These are phyloP conservation scores for Cotesia congregata DNA, from an alignment of 2,888 invertebrate species.

Conservation along the genomic window DNA sequence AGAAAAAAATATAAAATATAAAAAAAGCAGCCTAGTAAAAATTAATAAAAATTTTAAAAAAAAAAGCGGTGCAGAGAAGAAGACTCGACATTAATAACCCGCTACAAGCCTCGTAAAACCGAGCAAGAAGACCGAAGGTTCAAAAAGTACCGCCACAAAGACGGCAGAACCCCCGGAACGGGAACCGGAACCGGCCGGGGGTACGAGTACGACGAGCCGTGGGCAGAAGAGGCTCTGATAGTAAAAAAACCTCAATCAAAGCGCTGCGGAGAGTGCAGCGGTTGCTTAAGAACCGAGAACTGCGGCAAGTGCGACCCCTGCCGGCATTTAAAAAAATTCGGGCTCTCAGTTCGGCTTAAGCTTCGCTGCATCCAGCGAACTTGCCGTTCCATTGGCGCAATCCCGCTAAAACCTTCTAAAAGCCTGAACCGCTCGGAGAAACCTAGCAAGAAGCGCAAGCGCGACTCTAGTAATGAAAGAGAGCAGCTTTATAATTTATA, in stretches of 20 bases:
- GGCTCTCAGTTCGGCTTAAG: slow-evolving; percentile 72
- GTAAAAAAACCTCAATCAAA: slow-evolving; percentile 66
- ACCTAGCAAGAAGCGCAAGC: slow-evolving; percentile 62
- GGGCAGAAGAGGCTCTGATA: slow-evolving; percentile 54
- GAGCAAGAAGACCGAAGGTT: slow-evolving; percentile 64
- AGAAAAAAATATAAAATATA: no score
- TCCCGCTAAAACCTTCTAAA: slow-evolving; percentile 65
- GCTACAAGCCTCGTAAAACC: slow-evolving; percentile 64
- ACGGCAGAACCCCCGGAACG: slow-evolving; percentile 30
- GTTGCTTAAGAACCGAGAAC: slow-evolving; percentile 79
- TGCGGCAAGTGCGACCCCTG: slow-evolving; percentile 81
- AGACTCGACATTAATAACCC: slow-evolving; percentile 78
- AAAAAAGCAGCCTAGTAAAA: no score
- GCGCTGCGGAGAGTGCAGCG: slow-evolving; percentile 83
- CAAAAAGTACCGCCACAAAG: slow-evolving; percentile 68
- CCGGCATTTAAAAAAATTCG: slow-evolving; percentile 74
- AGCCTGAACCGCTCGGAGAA: slow-evolving; percentile 63
- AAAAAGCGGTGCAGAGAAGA: slow-evolving; percentile 82
- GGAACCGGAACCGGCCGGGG: slow-evolving; percentile 50
- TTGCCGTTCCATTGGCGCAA: slow-evolving; percentile 67
- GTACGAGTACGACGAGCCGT: slow-evolving; percentile 63
- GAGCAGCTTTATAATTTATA: slow-evolving; percentile 54
- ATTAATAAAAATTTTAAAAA: background rate
- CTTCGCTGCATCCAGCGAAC: slow-evolving; percentile 73
- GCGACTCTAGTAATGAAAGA: slow-evolving; percentile 66